Evolutionary conservation across 1,140 invertebrate species (phyloP).

Genomic region (Megathymus violae): DNA sequence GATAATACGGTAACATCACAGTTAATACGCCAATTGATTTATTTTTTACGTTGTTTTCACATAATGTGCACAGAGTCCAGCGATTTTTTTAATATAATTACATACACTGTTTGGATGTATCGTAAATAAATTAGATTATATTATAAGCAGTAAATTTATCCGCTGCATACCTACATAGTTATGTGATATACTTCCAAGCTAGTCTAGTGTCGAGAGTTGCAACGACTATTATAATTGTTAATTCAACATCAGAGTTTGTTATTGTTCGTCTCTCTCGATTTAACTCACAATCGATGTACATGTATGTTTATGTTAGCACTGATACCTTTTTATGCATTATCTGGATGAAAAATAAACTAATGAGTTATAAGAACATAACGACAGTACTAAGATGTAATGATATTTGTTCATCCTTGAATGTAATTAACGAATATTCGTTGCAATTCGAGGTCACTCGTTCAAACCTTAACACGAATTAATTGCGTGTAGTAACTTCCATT

Average conservation of each 20-base stretch:
- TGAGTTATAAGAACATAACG: too few species aligned
- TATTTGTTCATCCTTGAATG: too few species aligned
- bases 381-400: too few species aligned
- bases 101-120: not conserved
- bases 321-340: not conserved
- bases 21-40: not conserved
- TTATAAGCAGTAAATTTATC: not conserved
- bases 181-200: not conserved
- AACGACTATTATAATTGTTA: not conserved
- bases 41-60: not conserved
- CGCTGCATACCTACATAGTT: not conserved
- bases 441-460: not conserved
- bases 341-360: not conserved
- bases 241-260: too few species aligned
- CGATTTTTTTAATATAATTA: not conserved
- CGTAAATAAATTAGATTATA: not conserved
- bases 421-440: not conserved
- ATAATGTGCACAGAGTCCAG: not conserved
- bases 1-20: not conserved
- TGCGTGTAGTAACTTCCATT: not conserved
- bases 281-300: not conserved
- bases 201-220: not conserved
- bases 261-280: too few species aligned
- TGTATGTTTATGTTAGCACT: not conserved
- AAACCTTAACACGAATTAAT: not conserved